phyloP scores from a whole-genome alignment of 2,888 invertebrate species.

The Tetranychus truncatus region DNA sequence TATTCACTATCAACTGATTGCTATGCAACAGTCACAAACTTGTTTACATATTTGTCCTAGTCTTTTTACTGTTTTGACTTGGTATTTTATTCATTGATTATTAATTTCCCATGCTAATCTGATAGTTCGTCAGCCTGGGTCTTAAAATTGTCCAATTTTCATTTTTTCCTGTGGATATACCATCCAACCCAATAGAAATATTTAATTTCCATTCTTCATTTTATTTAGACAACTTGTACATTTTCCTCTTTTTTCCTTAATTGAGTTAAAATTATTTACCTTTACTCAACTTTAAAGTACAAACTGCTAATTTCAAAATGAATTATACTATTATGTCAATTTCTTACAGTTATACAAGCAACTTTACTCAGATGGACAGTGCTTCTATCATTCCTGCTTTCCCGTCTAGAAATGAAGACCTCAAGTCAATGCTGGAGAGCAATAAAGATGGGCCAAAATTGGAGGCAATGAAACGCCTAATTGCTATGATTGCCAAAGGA shows the following conservation, averaged over 20 bases:
- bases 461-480: slow-evolving; percentile 98
- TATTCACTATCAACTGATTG: neutral
- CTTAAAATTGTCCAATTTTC: too few species aligned
- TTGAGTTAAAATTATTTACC: neutral
- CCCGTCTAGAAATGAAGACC: slow-evolving; percentile 42
- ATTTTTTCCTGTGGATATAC: too few species aligned
- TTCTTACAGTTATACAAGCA: neutral
- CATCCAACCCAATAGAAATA: too few species aligned
- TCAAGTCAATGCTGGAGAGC: slow-evolving; percentile 92
- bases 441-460: slow-evolving; percentile 90
- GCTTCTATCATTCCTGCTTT: slow-evolving; percentile 7
- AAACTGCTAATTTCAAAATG: neutral
- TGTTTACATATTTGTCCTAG: too few species aligned
- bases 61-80: too few species aligned
- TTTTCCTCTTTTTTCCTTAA: neutral
- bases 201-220: too few species aligned
- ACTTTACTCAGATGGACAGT: neutral
- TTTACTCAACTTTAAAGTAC: neutral
- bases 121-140: too few species aligned
- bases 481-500: slow-evolving; percentile 96
- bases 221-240: too few species aligned
- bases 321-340: neutral
- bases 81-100: too few species aligned
- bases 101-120: too few species aligned
- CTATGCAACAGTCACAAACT: too few species aligned